These are phyloP conservation scores for Epizoanthus stellaris DNA, from an alignment of 92 coral and sea anemone species.

Conservation along the genomic window DNA sequence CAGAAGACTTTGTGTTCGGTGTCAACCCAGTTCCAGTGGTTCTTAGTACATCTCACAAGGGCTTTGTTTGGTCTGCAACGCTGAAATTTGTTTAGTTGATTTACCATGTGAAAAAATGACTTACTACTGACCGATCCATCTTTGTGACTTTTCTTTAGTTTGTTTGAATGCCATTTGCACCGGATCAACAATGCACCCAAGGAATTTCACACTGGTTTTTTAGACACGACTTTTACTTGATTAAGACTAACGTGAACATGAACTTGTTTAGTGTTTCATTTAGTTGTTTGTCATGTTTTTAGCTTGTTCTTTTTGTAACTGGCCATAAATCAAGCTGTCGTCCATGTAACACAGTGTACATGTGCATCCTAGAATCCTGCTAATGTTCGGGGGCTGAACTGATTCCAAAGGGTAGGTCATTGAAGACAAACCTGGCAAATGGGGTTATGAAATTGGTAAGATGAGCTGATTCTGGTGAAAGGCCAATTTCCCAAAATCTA, in stretches of 20 bases:
- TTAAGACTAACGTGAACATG: conserved; percentile 37
- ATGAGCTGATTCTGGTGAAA: conserved; percentile 13
- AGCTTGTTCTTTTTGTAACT: not conserved
- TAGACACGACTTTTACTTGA: conserved; percentile 26
- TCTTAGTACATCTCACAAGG: conserved; percentile 7
- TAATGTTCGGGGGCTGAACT: conserved; percentile 1
- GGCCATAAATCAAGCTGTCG: not conserved
- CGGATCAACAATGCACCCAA: conserved; percentile 20
- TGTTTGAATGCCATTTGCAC: not conserved
- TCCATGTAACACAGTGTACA: conserved; percentile 6
- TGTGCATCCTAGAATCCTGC: not conserved
- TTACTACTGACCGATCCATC: not conserved
- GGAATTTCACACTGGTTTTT: conserved; percentile 9
- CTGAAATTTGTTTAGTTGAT: conserved; percentile 20
- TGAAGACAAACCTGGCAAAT: not conserved
- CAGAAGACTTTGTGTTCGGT: conserved; percentile 13
- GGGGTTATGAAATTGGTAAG: conserved; percentile 16
- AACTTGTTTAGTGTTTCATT: conserved; percentile 4
- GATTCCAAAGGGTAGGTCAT: conserved; percentile 23
- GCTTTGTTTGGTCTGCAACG: conserved; percentile 22
- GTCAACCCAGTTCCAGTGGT: conserved; percentile 28
- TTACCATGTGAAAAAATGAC: conserved; percentile 13
- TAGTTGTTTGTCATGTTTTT: not conserved
- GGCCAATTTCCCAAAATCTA: not conserved
- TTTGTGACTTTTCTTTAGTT: not conserved